phyloP scores from a whole-genome alignment of 2,113 vertebrate species.

The Vidua macroura region DNA sequence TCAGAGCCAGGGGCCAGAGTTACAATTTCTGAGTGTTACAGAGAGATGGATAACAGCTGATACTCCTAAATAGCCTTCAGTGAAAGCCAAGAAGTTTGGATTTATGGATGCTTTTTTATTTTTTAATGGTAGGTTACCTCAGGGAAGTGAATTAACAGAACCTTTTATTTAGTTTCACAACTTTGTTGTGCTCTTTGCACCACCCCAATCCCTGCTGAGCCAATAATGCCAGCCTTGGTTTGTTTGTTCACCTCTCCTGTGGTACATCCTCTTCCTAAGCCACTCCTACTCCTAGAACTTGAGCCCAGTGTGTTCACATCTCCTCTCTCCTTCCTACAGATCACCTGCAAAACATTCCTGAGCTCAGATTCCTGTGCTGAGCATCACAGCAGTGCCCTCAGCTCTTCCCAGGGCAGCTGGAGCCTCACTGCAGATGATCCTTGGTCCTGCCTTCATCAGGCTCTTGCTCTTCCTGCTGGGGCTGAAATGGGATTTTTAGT shows the following conservation, averaged over 20 bases:
- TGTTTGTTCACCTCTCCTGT: background rate
- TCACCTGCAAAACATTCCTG: background rate
- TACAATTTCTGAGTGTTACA: background rate
- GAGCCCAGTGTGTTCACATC: background rate
- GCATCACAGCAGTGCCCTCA: background rate
- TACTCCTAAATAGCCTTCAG: background rate
- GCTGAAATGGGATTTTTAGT: background rate
- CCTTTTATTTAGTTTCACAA: background rate
- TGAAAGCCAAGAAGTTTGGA: background rate
- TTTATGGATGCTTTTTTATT: background rate
- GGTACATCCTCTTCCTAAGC: background rate
- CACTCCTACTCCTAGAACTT: background rate
- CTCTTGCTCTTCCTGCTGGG: background rate
- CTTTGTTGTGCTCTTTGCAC: background rate
- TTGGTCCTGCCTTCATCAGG: background rate
- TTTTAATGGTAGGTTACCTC: background rate
- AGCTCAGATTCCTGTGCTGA: accelerated
- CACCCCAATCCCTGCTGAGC: background rate
- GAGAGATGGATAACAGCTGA: background rate
- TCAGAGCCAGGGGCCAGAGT: background rate
- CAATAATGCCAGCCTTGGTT: background rate
- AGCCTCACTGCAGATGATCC: background rate
- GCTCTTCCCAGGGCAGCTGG: background rate
- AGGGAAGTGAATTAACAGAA: background rate
- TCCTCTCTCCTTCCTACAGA: background rate